Base-by-base conservation (phyloP, 2,888 invertebrate genomes). In the Aphidius colemani region DNA sequence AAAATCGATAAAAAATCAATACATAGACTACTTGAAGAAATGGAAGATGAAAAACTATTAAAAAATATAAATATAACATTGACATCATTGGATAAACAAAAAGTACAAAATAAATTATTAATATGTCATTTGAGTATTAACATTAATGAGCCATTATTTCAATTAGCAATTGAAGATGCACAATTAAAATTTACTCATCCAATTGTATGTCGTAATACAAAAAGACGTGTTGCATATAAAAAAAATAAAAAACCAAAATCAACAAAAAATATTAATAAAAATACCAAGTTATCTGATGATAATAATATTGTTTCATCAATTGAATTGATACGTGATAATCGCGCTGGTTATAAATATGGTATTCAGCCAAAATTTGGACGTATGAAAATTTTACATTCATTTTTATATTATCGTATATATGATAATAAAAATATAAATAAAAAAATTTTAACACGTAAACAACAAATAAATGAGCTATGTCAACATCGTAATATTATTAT, bases 401-500 rank as follows among this genome's bases (percentile, higher is more conserved):
- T 89, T 69, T 75, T 94, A 10, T 91, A 86, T 78, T 91, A 92
- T 76, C 76, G 92, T n/a, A 83, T 89, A 7, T 88, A 88, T 71
- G 87, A 85, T 53, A 85, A 87, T 74, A 30, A 30, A 5, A 30
- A 30, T 30, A 30, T 30, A 30, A 30, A 30, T 30, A 30, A 30
- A 30, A 30, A 30, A 30, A 30, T 30, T 5, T 30, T 30, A 30
- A 5, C 30, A 30, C 30, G 30, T 30, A 30, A 30, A 30, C 30
- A 30, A 30, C 30, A 30, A 30, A 30, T 30, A 30, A 30, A 30
- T 30, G 30, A 30, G 0, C 0, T 30, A 30, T 30, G 30, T 30
- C 30, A 30, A 30, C 30, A 30, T 30, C 30, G 30, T 30, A 30
- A 30, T 30, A 30, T 30, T 30, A 30, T 30, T 30, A 30, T 30